phyloP scores from a whole-genome alignment of 1,140 invertebrate species.

The Penaeus chinensis region DNA sequence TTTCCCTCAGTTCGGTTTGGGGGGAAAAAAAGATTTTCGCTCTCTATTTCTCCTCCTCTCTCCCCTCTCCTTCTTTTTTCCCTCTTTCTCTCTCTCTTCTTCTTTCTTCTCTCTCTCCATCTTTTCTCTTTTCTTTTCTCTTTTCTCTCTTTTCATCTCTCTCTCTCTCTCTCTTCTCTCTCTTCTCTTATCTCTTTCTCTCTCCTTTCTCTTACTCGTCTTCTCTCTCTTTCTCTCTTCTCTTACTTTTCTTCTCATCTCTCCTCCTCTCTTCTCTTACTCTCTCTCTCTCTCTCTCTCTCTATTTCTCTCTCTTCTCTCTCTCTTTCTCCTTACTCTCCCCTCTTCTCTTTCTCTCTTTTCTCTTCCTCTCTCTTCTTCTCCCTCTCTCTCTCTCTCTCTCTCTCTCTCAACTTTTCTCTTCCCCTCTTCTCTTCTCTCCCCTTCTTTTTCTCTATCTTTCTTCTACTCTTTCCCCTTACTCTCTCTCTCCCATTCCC shows the following conservation, averaged over 20 bases:
- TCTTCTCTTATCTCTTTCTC: neutral
- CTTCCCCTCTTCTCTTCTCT: neutral
- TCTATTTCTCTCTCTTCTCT: neutral
- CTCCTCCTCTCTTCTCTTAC: neutral
- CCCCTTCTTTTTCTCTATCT: neutral
- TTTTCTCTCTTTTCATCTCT: neutral
- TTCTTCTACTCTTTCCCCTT: neutral
- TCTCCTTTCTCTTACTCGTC: neutral
- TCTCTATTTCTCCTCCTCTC: neutral
- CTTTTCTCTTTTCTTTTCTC: neutral
- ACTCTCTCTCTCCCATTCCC: neutral
- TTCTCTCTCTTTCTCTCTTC: neutral
- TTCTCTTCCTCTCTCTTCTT: neutral
- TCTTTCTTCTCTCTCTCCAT: neutral
- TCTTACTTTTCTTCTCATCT: neutral
- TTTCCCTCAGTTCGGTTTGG: no score
- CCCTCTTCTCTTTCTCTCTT: slow-evolving; percentile 6
- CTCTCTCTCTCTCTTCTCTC: slow-evolving; percentile 1
- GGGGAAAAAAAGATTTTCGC: no score
- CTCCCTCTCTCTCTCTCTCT: slow-evolving; percentile 15
- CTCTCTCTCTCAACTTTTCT: neutral
- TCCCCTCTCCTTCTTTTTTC: no score
- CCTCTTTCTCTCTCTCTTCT: neutral
- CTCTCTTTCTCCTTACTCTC: neutral
- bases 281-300: neutral